Percentiles rank a stretch among this genome's conserved stretches.
Evolutionary conservation across 2,888 invertebrate species (phyloP).

Genomic region (Cynaeus angustus): DNA sequence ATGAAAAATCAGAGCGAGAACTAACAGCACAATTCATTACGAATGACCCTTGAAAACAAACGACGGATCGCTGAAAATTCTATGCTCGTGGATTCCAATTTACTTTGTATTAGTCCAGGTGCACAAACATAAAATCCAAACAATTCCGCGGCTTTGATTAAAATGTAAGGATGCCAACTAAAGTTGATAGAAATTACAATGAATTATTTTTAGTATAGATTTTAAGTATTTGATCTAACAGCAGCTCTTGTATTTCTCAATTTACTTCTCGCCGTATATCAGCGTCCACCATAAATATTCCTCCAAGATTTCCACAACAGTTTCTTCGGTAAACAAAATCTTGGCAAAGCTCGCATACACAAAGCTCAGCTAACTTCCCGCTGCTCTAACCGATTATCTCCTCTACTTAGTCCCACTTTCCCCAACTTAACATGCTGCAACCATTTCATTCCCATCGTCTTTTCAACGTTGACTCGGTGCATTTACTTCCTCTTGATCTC

Average conservation of each 20-base stretch:
- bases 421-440: slow-evolving; percentile 3
- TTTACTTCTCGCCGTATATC: neutral
- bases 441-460: slow-evolving; percentile 5
- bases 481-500: slow-evolving; percentile 19
- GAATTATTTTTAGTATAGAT: too few species aligned
- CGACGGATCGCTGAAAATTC: neutral
- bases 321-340: neutral
- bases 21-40: slow-evolving; percentile 3
- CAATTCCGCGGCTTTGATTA: slow-evolving; percentile 1
- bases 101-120: slow-evolving; percentile 8
- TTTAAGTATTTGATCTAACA: too few species aligned
- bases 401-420: slow-evolving; percentile 23
- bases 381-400: slow-evolving; percentile 2
- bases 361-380: slow-evolving; percentile 4
- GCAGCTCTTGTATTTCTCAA: too few species aligned
- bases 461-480: slow-evolving; percentile 20
- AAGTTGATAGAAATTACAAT: too few species aligned
- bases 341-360: neutral
- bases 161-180: neutral
- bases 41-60: slow-evolving; percentile 13
- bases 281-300: neutral
- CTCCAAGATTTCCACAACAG: neutral
- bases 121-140: slow-evolving; percentile 13
- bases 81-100: neutral
- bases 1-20: slow-evolving; percentile 10